phyloP scores from a whole-genome alignment of 2,888 invertebrate genomes.

The Acleris emargana region DNA sequence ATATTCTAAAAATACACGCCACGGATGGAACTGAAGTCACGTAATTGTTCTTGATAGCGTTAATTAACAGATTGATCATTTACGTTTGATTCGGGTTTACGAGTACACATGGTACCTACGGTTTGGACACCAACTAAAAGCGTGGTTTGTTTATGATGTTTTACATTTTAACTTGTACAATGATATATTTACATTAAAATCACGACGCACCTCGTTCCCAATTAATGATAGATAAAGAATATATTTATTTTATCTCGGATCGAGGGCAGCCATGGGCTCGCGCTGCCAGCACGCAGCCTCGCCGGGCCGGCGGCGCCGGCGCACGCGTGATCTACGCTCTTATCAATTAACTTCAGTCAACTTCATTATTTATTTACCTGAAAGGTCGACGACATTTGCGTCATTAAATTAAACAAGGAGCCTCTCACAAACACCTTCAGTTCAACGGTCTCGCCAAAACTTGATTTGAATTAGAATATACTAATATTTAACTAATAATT shows the following conservation, averaged over 20 bases:
- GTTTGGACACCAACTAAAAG: not conserved
- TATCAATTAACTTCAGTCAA: constrained; percentile 1
- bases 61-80: not conserved
- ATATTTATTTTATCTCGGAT: constrained; percentile 13
- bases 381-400: constrained; percentile 1
- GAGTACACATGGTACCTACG: too few relatives aligned
- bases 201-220: constrained; percentile 8
- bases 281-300: not conserved
- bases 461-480: constrained; percentile 16
- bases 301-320: not conserved
- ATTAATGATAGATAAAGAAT: constrained; percentile 15
- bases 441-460: constrained; percentile 24
- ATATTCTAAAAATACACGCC: constrained; percentile 6
- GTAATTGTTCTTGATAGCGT: constrained; percentile 8
- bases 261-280: not conserved
- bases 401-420: not conserved
- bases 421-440: constrained; percentile 20
- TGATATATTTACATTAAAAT: not conserved
- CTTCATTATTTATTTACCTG: constrained; percentile 7
- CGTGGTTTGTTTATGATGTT: not conserved
- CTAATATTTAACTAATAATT: constrained; percentile 23
- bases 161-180: constrained; percentile 1
- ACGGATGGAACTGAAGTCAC: constrained; percentile 6
- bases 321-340: not conserved
- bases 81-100: too few relatives aligned